These are phyloP conservation scores for Poecilia picta DNA, from an alignment of 2,797 vertebrate genomes.

Conservation along the genomic window DNA sequence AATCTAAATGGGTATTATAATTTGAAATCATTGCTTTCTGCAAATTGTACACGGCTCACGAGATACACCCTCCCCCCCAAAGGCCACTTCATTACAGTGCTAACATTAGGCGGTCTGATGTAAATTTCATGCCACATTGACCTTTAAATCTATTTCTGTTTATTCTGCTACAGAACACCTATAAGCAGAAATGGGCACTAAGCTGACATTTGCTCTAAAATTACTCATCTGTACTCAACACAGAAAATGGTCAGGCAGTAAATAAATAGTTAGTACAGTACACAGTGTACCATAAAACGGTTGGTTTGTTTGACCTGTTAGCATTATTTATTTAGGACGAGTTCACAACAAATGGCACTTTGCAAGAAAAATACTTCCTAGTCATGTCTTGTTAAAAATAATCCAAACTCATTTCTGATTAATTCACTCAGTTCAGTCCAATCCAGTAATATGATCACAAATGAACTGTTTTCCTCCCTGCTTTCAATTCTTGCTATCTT, in stretches of 20 bases:
- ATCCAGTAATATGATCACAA: neutral
- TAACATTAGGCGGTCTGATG: constrained; percentile 64
- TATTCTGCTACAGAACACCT: constrained; percentile 45
- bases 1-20: neutral
- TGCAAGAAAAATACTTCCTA: neutral
- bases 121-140: constrained; percentile 66
- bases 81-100: constrained; percentile 67
- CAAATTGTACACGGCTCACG: constrained; percentile 6
- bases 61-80: constrained; percentile 27
- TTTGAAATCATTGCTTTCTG: constrained; percentile 1
- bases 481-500: too few relatives aligned
- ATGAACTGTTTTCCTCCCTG: neutral
- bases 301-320: neutral
- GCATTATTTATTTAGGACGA: neutral
- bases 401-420: neutral
- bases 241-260: constrained; percentile 7
- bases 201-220: constrained; percentile 65
- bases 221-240: constrained; percentile 30
- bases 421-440: neutral
- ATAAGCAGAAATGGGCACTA: constrained; percentile 34
- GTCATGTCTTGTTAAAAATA: neutral
- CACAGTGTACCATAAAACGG: constrained; percentile 8
- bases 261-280: constrained; percentile 32
- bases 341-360: neutral
- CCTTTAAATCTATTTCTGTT: constrained; percentile 73